phyloP scores from a whole-genome alignment of 2,888 invertebrate species.

The Parnassius apollo region DNA sequence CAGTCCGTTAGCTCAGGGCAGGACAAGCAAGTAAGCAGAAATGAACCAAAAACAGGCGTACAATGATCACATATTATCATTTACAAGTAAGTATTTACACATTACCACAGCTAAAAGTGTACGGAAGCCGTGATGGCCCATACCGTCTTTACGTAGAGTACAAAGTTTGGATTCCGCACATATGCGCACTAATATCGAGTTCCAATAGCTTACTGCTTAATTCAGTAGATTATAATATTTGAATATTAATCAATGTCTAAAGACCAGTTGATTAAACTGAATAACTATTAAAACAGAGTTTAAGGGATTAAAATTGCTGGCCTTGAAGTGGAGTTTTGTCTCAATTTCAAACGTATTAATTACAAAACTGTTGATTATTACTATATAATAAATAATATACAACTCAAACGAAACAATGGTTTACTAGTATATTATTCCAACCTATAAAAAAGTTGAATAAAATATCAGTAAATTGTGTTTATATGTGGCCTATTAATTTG shows the following conservation, averaged over 20 bases:
- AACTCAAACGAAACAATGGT: not conserved
- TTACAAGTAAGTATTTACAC: conserved; percentile 13
- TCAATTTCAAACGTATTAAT: not conserved
- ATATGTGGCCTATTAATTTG: too few species aligned
- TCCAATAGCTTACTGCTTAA: conserved; percentile 7
- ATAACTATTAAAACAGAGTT: conserved; percentile 7
- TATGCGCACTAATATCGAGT: not conserved
- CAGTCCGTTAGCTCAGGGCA: too few species aligned
- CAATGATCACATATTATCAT: conserved; percentile 26
- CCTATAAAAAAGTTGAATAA: too few species aligned
- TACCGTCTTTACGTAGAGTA: not conserved
- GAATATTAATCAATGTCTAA: conserved; percentile 6
- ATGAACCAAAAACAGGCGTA: conserved; percentile 39
- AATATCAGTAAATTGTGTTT: too few species aligned
- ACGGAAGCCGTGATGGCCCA: conserved; percentile 4
- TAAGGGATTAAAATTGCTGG: conserved; percentile 9
- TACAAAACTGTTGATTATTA: not conserved
- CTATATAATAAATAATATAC: not conserved
- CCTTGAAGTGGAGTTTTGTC: not conserved
- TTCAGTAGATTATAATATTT: conserved; percentile 11
- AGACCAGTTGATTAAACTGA: conserved; percentile 6
- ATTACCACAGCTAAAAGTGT: conserved; percentile 15
- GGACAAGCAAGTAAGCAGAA: too few species aligned
- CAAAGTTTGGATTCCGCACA: not conserved
- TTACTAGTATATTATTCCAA: too few species aligned